Evolutionary conservation across 2,113 vertebrate genomes (phyloP), one percentile per base, ranked within the genome.

Genomic region (Colistium nudipinnis): DNA sequence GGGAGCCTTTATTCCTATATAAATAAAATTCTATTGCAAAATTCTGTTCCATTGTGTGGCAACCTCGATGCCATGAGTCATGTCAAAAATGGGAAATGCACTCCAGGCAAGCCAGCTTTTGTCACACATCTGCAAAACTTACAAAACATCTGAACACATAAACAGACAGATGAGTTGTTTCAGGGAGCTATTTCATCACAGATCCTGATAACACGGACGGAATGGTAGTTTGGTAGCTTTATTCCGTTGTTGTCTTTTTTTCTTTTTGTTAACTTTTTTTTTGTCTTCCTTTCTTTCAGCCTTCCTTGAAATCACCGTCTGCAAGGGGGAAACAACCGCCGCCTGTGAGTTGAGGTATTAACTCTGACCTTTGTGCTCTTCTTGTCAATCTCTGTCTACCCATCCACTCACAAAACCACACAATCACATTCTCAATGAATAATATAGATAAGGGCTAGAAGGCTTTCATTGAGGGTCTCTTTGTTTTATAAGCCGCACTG

Each of bases 311-410:
- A 75, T 28, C 78, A 76, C 59, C 72, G 44, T 36, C 65, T 35
- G 43, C 39, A 16, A 52, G 14, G 41, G 60, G 22, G 41, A 65
- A 64, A n/a, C n/a, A 61, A 55, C 27, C 0, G 19, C 27, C 66
- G 52, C 69, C 24, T 65, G 47, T 52, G 25, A 65, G 60, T 47
- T 74, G 38, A 85, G 78, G 72, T 35, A 65, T 82, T 56, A 84
- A 80, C 77, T 77, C 27, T 74, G 76, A 83, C 82, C 83, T 84
- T 59, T 74, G 62, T 20, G 36, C 22, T 54, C 1, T 5, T 7
- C 54, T 55, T 71, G 57, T 48, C 54, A 61, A 65, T 31, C 35
- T 28, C 6, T 48, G 63, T 19, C 54, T 41, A 38, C 25, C 19
- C 19, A 59, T 54, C 30, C n/a, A 12, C 24, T 9, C n/a, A 35